phyloP scores from a whole-genome alignment of 2,888 invertebrate genomes.

The Dromius quadrimaculatus region DNA sequence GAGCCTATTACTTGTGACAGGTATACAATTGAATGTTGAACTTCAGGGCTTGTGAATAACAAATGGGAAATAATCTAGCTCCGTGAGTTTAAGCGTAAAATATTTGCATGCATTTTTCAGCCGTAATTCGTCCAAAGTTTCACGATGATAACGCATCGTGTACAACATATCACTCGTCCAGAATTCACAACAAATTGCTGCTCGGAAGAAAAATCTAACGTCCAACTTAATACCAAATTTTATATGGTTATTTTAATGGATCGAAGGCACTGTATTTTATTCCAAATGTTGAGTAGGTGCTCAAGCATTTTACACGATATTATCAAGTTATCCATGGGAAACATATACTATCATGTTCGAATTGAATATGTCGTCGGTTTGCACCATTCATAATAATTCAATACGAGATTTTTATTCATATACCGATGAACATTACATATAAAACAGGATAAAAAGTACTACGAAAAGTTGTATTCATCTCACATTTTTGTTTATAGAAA shows the following conservation, averaged over 20 bases:
- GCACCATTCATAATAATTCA: too few species aligned
- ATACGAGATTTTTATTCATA: constrained; percentile 12
- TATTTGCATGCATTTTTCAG: constrained; percentile 10
- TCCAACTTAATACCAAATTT: too few species aligned
- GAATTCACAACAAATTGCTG: constrained; percentile 4
- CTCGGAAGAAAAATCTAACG: too few species aligned
- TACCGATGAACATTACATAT: constrained; percentile 16
- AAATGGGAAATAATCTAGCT: constrained; percentile 18
- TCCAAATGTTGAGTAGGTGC: too few species aligned
- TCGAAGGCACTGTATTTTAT: too few species aligned
- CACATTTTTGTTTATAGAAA: constrained; percentile 24
- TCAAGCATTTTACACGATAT: too few species aligned
- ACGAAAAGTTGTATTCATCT: constrained; percentile 26
- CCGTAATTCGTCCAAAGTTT: constrained; percentile 1
- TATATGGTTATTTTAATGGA: too few species aligned
- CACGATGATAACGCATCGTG: neutral
- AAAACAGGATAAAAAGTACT: constrained; percentile 20
- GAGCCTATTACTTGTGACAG: too few species aligned
- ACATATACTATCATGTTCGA: too few species aligned
- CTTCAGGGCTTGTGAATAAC: constrained; percentile 20
- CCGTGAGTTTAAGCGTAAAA: constrained; percentile 20
- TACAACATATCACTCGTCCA: neutral
- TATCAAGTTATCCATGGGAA: too few species aligned
- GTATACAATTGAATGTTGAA: too few species aligned
- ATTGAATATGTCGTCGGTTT: too few species aligned